A percentile compares a stretch with the other conserved stretches of the same genome.
These are phyloP conservation scores for Cotesia vestalis DNA, from an alignment of 1,140 invertebrate species.

Conservation along the genomic window DNA sequence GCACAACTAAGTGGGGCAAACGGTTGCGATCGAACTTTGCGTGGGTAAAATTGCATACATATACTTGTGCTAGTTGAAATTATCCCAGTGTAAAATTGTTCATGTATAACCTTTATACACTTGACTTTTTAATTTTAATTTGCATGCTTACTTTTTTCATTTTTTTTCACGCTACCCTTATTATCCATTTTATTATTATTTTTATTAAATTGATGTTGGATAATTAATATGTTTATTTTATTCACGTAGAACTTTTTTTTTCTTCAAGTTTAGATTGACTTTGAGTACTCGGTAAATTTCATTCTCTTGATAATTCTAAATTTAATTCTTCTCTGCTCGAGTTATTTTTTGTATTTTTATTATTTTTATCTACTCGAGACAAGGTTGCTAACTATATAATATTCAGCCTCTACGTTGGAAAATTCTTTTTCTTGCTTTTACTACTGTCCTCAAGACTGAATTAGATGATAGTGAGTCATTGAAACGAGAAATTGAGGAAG, in stretches of 20 bases:
- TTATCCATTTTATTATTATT: not conserved
- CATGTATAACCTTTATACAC: slow-evolving; percentile 20
- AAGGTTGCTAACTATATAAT: slow-evolving; percentile 22
- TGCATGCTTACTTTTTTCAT: not conserved
- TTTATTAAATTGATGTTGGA: no score
- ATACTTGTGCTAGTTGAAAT: slow-evolving; percentile 14
- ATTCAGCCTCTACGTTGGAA: not conserved
- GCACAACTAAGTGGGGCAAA: not conserved
- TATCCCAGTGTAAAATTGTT: slow-evolving; percentile 20
- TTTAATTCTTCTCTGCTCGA: not conserved
- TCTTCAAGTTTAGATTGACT: no score
- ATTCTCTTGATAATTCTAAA: not conserved
- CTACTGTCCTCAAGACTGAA: slow-evolving; percentile 19
- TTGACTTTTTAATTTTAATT: slow-evolving; percentile 21
- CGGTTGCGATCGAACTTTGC: slow-evolving; percentile 22
- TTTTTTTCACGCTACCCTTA: slow-evolving; percentile 1
- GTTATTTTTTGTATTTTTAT: slow-evolving; percentile 12
- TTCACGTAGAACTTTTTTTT: no score
- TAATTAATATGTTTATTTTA: no score
- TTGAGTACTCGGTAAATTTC: not conserved
- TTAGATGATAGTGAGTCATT: slow-evolving; percentile 18
- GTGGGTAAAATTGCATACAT: slow-evolving; percentile 16
- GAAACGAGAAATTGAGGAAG: slow-evolving; percentile 14
- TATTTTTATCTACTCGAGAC: slow-evolving; percentile 18
- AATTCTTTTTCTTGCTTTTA: slow-evolving; percentile 2